A percentile compares a stretch with the other conserved stretches of the same genome.
Conservation (phyloP, 2,797 vertebrate genomes). For the Botia kubotai region DNA sequence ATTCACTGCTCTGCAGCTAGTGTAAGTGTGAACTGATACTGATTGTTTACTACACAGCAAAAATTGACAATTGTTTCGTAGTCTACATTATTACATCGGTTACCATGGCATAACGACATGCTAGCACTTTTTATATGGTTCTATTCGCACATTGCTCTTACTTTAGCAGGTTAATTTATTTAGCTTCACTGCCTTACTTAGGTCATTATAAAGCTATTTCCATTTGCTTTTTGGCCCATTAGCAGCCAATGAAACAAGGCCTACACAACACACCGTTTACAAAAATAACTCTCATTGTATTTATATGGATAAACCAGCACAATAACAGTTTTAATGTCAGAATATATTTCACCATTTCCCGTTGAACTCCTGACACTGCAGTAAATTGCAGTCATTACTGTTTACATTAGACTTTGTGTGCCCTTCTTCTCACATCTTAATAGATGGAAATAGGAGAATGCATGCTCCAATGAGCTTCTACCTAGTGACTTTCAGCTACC, state of each 20-base stretch:
- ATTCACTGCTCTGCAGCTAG: constrained; percentile 23
- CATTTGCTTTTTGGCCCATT: constrained; percentile 79
- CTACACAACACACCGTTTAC: constrained; percentile 31
- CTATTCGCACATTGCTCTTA: constrained; percentile 77
- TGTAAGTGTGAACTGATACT: constrained; percentile 35
- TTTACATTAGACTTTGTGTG: constrained; percentile 67
- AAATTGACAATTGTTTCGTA: constrained; percentile 5
- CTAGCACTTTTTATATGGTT: constrained; percentile 72
- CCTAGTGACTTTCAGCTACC: constrained; percentile 83
- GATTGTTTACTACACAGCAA: constrained; percentile 35
- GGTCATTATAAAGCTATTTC: constrained; percentile 82
- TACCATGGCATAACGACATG: constrained; percentile 61
- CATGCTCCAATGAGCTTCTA: constrained; percentile 79
- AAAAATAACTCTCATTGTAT: constrained; percentile 12
- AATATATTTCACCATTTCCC: constrained; percentile 60
- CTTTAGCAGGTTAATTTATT: constrained; percentile 78
- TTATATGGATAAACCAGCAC: constrained; percentile 21
- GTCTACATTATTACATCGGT: constrained; percentile 22
- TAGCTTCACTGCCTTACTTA: constrained; percentile 77
- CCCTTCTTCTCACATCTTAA: constrained; percentile 80
- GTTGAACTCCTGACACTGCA: constrained; percentile 63
- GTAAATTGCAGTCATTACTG: constrained; percentile 66
- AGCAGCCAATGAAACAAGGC: constrained; percentile 74
- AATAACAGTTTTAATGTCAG: constrained; percentile 22
- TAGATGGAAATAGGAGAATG: constrained; percentile 85